Base-by-base conservation (phyloP, 2,888 invertebrate species). In the Siphonodentalium dalli region DNA sequence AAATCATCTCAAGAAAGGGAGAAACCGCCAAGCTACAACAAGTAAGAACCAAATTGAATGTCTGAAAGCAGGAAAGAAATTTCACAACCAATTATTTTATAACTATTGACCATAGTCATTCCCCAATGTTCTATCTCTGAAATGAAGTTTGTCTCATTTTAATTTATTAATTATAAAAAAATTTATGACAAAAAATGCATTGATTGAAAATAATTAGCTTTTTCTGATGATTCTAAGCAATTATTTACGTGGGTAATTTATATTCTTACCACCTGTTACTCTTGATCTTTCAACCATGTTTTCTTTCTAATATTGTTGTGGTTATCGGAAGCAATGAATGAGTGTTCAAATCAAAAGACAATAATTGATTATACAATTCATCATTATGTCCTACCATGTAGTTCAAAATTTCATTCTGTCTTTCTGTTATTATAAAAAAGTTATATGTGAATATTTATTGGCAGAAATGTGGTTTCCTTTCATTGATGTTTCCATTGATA, bases 1-100 rank as follows among this genome's bases (percentile, higher is more conserved):
- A 63, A 65, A 8, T 43, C 66, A 21, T 69, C 71, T 7, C 74
- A 74, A 53, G 78, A 79, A 54, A 66, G 66, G 23, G 75, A 77
- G 21, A 68, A 68, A 49, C 53, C 71, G 9, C 58, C 69, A n/a
- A 60, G 55, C 24, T 60, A 64, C 27, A 79, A 79, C 60, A 74
- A 77, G 75, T 75, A 44, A 26, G 54, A 41, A n/a, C 7, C 6
- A n/a, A 20, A 18, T 6, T 35, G 5, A 11, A 6, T 15, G 3
- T 34, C 2, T 11, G 6, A 33, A 33, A 33, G 11, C 33, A 1
- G 18, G 2, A 33, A 11, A 33, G 33, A 8, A 15, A 15, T 33
- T 7, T 6, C 3, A 8, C n/a, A 0, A 7, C 18, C 11, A 7
- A 15, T 33, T 5, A 33, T 33, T 15, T 15, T 33, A 15, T n/a